Evolutionary conservation across 2,113 vertebrate species (phyloP).

Genomic region (Himantopus leucocephalus): DNA sequence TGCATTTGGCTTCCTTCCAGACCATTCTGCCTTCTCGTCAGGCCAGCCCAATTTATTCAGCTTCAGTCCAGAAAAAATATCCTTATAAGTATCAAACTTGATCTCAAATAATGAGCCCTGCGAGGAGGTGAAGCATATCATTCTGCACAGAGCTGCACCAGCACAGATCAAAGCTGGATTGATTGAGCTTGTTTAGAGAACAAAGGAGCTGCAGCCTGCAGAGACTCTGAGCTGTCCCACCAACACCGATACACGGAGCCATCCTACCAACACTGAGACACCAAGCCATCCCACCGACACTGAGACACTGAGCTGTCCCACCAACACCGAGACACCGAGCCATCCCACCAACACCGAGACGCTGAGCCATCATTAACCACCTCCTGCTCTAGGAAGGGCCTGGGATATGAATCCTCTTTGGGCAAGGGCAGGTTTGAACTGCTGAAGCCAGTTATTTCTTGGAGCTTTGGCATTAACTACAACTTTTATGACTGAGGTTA

Average conservation of each 20-base stretch:
- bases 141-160: not conserved
- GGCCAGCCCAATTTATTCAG: not conserved
- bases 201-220: not conserved
- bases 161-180: not conserved
- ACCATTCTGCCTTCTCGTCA: not conserved
- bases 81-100: not conserved
- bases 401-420: not conserved
- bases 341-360: rapidly evolving
- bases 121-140: slow-evolving; percentile 27
- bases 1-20: slow-evolving; percentile 9
- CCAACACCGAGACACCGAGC: not conserved
- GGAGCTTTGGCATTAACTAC: not conserved
- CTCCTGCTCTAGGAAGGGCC: not conserved
- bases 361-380: not conserved
- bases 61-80: not conserved
- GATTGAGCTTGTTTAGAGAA: not conserved
- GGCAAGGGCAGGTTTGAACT: not conserved
- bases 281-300: not conserved
- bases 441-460: not conserved
- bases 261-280: not conserved
- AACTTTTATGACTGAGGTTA: not conserved
- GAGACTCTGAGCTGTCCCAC: not conserved
- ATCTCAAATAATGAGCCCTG: slow-evolving; percentile 11
- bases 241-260: not conserved
- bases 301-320: not conserved